Base-by-base conservation (phyloP, 2,797 vertebrate genomes). In the Lutjanus argentimaculatus region DNA sequence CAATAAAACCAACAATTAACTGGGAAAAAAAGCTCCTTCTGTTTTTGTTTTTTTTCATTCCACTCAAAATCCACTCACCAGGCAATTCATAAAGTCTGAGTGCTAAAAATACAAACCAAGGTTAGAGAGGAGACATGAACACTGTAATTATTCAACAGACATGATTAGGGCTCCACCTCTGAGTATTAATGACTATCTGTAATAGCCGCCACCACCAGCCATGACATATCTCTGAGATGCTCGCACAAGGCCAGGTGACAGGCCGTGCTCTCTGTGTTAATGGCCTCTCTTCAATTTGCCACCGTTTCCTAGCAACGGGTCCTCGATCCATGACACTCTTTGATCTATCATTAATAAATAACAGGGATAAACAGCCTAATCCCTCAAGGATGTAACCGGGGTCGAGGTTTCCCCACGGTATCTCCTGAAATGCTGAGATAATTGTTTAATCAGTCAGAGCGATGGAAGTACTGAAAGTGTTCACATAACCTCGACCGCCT, bases 261-360 rank as follows among this genome's bases (percentile, higher is more conserved):
- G 80, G 73, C 72, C 62, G 42, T 12, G 52, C 71, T 86, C 71
- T 52, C 64, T 55, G 42, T 71, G 58, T 85, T 88, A 80, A 89
- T 84, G 68, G 66, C 63, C 85, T 77, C 73, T 72, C 68, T 57
- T 85, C 72, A 81, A 67, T 90, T 91, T 89, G 70, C 63, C 40
- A 42, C 13, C 40, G 91, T 94, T 88, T 88, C 93, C 90, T 90
- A 91, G 93, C 94, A 94, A 93, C 92, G 48, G 62, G 57, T 79
- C 71, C 80, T 83, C 85, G 75, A 87, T 86, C 82, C 86, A 83
- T 82, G 86, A 85, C 76, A 67, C 62, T 22, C 85, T 89, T 92
- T 93, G 85, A 93, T 91, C 85, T 75, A 74, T 86, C 88, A 86
- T 91, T 93, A 91, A 93, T 91, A 94, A 92, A 92, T 90, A 92